These are phyloP conservation scores for Poeciliopsis occidentalis DNA, from an alignment of 2,113 vertebrate species.

Conservation along the genomic window DNA sequence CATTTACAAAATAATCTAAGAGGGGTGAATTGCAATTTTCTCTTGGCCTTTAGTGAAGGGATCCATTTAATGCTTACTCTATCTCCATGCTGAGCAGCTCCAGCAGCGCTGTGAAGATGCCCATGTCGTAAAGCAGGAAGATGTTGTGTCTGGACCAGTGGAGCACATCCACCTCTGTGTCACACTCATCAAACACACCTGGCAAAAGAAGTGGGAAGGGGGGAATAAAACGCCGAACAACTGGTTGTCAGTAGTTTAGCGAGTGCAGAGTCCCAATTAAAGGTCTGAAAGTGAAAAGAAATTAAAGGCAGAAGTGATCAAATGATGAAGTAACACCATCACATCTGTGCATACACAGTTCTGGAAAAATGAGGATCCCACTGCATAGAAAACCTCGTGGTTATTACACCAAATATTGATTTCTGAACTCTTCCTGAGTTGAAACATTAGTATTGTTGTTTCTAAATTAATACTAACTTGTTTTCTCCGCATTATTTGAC, in stretches of 20 bases:
- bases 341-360: background rate
- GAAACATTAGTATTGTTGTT: too few relatives aligned
- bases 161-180: conserved; percentile 87
- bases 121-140: conserved; percentile 94
- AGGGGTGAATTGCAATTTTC: too few relatives aligned
- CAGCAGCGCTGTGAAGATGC: conserved; percentile 93
- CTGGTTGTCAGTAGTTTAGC: background rate
- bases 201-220: background rate
- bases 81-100: conserved; percentile 98
- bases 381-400: too few relatives aligned
- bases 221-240: background rate
- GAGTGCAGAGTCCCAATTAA: background rate
- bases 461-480: too few relatives aligned
- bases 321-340: background rate
- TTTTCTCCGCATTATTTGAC: too few relatives aligned
- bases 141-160: conserved; percentile 93
- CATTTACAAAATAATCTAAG: too few relatives aligned
- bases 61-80: conserved; percentile 80
- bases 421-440: too few relatives aligned
- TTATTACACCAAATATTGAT: too few relatives aligned
- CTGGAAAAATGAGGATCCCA: too few relatives aligned
- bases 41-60: background rate
- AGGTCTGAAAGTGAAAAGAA: background rate
- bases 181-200: conserved; percentile 94
- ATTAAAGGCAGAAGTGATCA: background rate